Conservation (phyloP, 2,113 vertebrate species). For the Turdus rufiventris region DNA sequence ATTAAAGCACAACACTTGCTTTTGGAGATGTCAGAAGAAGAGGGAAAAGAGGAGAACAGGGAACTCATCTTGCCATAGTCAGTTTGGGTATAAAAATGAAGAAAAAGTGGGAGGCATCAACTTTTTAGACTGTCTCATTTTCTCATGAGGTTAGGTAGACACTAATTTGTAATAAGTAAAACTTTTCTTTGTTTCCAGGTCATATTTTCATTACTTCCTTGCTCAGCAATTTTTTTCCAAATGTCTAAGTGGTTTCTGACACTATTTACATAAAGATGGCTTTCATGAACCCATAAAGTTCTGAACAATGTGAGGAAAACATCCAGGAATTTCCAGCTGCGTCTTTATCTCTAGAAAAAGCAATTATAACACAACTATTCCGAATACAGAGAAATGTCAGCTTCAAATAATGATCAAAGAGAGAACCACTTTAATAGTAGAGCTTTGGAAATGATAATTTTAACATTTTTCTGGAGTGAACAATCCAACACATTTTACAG, state of each 20-base stretch:
- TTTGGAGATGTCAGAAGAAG: not conserved
- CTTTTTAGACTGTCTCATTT: not conserved
- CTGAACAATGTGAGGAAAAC: not conserved
- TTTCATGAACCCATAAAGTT: not conserved
- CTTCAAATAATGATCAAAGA: not conserved
- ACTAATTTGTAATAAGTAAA: not conserved
- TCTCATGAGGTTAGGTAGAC: not conserved
- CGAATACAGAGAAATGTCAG: not conserved
- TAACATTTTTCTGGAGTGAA: not conserved
- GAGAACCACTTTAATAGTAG: not conserved
- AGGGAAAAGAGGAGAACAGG: not conserved
- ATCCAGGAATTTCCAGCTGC: not conserved
- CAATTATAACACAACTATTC: fast-evolving
- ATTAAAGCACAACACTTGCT: not conserved
- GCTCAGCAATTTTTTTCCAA: not conserved
- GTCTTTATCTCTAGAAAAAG: not conserved
- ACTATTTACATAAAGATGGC: not conserved
- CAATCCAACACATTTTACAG: not conserved
- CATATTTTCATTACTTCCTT: not conserved
- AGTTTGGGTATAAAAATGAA: fast-evolving
- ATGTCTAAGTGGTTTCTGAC: not conserved
- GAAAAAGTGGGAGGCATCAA: not conserved
- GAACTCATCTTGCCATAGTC: not conserved
- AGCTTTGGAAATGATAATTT: not conserved
- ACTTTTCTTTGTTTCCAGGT: fast-evolving